Evolutionary conservation across 2,797 vertebrate genomes (phyloP).

Genomic region (Margarornis squamiger): DNA sequence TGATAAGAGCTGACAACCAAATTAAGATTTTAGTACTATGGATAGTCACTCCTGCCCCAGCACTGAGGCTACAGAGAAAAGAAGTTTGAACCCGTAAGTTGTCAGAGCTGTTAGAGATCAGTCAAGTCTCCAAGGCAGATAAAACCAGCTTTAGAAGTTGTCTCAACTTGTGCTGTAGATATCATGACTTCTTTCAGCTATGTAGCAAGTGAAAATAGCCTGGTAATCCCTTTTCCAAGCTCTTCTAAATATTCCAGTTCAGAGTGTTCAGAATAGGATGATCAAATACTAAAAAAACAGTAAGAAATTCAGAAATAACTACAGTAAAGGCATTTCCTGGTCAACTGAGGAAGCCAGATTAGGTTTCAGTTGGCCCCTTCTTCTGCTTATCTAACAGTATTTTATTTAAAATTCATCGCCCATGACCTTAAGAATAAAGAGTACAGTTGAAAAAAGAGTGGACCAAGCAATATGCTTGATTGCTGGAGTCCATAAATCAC

Average conservation of each 20-base stretch:
- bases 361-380: constrained; percentile 29
- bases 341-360: background rate
- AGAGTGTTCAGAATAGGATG: background rate
- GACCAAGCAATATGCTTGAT: background rate
- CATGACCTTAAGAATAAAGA: background rate
- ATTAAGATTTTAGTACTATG: constrained; percentile 1
- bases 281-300: background rate
- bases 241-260: background rate
- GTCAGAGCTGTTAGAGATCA: background rate
- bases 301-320: background rate
- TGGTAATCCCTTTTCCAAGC: background rate
- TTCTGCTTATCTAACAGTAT: constrained; percentile 25
- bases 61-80: background rate
- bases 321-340: constrained; percentile 7
- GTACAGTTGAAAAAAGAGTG: background rate
- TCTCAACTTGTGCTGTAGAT: background rate
- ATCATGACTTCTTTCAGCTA: background rate
- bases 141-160: background rate
- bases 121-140: background rate
- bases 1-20: constrained; percentile 32
- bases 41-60: background rate
- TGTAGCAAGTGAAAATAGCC: background rate
- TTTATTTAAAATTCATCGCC: constrained; percentile 35
- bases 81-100: background rate
- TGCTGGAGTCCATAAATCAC: background rate